A percentile compares a stretch with the other conserved stretches of the same genome.
phyloP scores from a whole-genome alignment of 2,113 vertebrate genomes.

The Leucopternis melanops region DNA sequence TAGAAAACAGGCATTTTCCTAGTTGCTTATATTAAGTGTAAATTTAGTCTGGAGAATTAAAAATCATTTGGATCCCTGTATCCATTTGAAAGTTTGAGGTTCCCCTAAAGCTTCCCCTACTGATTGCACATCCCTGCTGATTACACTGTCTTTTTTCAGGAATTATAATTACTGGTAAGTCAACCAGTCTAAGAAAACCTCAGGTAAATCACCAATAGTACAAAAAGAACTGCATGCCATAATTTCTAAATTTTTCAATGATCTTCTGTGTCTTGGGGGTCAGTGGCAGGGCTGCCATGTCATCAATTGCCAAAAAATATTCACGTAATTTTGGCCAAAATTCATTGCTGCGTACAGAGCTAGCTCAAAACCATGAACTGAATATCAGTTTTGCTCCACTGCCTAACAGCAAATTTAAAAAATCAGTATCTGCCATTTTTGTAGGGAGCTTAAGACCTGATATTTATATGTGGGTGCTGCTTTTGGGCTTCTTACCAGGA shows the following conservation, averaged over 20 bases:
- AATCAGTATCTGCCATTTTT: background rate
- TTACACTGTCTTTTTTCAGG: background rate
- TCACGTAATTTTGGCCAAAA: background rate
- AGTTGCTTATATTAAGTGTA: background rate
- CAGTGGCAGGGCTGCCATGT: background rate
- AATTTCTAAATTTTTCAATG: background rate
- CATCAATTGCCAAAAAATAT: background rate
- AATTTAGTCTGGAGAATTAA: background rate
- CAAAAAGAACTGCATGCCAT: background rate
- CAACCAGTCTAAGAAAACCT: background rate
- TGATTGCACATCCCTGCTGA: fast-evolving
- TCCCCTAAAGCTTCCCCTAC: background rate
- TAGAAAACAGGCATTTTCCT: background rate
- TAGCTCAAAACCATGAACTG: background rate
- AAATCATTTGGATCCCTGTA: background rate
- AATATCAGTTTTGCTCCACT: background rate
- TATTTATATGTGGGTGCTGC: background rate
- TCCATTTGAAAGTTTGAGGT: background rate
- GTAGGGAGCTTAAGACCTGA: background rate
- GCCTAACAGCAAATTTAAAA: background rate
- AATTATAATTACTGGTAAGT: background rate
- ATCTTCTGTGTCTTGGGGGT: background rate
- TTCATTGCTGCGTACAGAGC: background rate
- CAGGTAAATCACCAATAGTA: background rate
- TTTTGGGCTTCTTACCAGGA: background rate